Base-by-base conservation (phyloP, 1,140 invertebrate species). In the Heliothis subflexa region DNA sequence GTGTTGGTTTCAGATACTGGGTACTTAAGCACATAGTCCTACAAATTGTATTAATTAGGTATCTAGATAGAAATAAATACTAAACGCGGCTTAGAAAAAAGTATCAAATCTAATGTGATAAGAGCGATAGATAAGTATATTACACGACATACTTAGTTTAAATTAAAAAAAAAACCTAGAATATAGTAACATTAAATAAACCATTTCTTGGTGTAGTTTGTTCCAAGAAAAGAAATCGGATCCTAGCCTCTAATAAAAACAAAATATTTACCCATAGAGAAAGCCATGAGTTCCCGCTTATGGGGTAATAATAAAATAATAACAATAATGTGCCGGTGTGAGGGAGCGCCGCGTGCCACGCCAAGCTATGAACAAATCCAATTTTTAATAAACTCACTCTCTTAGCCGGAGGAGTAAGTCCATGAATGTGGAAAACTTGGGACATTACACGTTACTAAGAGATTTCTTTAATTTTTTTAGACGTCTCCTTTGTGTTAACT, bases 351-450 rank as follows among this genome's bases (percentile, higher is more conserved):
- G 81, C 85, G 84, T 84, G 86, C 80, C 78, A 62, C 75, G 79
- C 70, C 45, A 66, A 64, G 79, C 68, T 61, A 55, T 78, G 55
- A 84, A 74, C 80, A 81, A 88, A 89, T 89, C 84, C 86, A 85
- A 89, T 89, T 89, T 89, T 89, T 89, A 89, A 89, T 89, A 89
- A 88, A 88, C 86, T 86, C 81, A 57, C 80, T 84, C 73, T 78
- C 83, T 83, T 80, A 66, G 52, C 33, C 54, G 57, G 12, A 54
- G 25, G 25, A 40, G 49, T 49, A 16, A 55, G 50, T 16, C 61
- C 61, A 76, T 55, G 45, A 1, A 59, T 16, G n/a, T 54, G 40
- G 77, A 78, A 14, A 70, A 50, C 9, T 40, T 18, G 33, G 13
- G 54, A 73, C 16, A 72, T 14, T 45, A 3, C 7, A 5, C 2